Conservation (phyloP, 2,797 vertebrate genomes). For the Limosa lapponica region DNA sequence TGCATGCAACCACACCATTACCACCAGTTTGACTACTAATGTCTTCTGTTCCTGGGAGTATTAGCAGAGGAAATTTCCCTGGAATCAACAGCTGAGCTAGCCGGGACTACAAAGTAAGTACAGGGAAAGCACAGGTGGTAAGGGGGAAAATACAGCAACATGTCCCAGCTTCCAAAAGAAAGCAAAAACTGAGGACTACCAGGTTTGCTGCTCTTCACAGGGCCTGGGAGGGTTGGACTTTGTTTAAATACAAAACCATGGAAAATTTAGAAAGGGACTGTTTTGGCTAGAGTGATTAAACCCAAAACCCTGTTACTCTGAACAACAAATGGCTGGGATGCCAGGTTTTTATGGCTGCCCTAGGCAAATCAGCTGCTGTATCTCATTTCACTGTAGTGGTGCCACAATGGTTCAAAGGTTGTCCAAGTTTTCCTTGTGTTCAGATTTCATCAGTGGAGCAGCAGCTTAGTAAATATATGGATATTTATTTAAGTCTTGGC, state of each 20-base stretch:
- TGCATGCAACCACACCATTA: not conserved
- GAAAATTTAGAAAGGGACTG: not conserved
- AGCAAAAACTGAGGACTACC: not conserved
- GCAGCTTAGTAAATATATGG: not conserved
- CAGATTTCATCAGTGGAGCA: not conserved
- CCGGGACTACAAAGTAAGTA: not conserved
- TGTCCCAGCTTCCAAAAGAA: not conserved
- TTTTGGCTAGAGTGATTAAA: not conserved
- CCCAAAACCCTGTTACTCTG: not conserved
- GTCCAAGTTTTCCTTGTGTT: not conserved
- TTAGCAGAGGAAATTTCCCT: not conserved
- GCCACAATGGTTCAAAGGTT: not conserved
- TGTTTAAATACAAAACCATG: slow-evolving; percentile 6
- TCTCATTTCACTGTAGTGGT: not conserved
- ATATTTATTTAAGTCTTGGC: not conserved
- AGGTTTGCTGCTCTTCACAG: not conserved
- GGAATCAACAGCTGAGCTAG: not conserved
- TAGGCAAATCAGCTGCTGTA: not conserved
- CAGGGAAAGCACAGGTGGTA: not conserved
- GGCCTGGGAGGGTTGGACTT: not conserved
- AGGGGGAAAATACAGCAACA: not conserved
- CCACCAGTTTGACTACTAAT: slow-evolving; percentile 10
- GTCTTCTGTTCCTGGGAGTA: not conserved
- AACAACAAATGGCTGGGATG: not conserved
- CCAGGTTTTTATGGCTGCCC: not conserved